These are phyloP conservation scores for Drosophila leonis DNA, from an alignment of 2,888 invertebrate genomes.

Conservation along the genomic window DNA sequence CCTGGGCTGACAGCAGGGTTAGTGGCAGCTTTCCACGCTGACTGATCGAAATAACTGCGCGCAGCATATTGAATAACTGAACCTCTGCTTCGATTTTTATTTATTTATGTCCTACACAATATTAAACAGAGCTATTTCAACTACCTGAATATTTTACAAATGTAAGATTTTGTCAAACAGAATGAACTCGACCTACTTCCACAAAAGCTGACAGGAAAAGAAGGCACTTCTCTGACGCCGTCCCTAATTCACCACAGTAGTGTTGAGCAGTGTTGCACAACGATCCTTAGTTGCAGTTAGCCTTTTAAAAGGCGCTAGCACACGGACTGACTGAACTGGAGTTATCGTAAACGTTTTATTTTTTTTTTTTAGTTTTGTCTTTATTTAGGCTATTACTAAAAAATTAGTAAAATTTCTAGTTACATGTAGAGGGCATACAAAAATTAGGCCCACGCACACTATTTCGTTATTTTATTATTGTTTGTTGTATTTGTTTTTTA, in stretches of 20 bases:
- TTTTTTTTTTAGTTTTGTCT: conserved; percentile 39
- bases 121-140: conserved; percentile 23
- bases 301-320: background rate
- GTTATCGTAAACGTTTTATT: background rate
- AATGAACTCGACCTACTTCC: conserved; percentile 15
- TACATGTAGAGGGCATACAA: conserved; percentile 64
- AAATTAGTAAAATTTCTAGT: conserved; percentile 75
- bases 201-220: conserved; percentile 47
- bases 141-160: conserved; percentile 34
- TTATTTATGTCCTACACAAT: conserved; percentile 17
- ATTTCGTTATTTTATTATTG: conserved; percentile 6
- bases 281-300: background rate
- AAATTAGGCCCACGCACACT: conserved; percentile 53
- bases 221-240: conserved; percentile 5
- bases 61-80: conserved; percentile 34
- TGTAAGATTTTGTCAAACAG: conserved; percentile 3
- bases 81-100: conserved; percentile 12
- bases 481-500: conserved; percentile 9
- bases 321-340: background rate
- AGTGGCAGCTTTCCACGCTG: conserved; percentile 26
- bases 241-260: conserved; percentile 22
- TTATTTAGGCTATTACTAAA: conserved; percentile 74
- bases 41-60: conserved; percentile 22
- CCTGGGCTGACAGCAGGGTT: conserved; percentile 4
- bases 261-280: conserved; percentile 36